These are phyloP conservation scores for Hippocampus barbouri DNA, from an alignment of 2,113 vertebrate genomes.

Conservation along the genomic window DNA sequence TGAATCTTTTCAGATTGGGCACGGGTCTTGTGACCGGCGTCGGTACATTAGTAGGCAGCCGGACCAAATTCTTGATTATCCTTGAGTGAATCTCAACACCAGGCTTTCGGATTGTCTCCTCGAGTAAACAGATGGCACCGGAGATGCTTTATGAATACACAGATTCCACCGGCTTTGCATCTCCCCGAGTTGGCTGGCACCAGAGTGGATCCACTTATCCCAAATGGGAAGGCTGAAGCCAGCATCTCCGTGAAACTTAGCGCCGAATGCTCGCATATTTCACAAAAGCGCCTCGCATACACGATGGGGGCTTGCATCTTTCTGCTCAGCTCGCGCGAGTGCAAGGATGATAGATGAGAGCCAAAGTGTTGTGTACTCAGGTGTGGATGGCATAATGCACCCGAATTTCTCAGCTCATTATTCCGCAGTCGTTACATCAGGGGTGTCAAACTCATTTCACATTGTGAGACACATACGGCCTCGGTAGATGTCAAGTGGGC, in stretches of 20 bases:
- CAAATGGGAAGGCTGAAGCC: conserved; percentile 2
- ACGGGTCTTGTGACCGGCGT: background rate
- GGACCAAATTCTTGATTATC: conserved; percentile 5
- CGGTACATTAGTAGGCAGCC: background rate
- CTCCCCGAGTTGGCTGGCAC: conserved; percentile 3
- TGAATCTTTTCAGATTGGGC: background rate
- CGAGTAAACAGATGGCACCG: conserved; percentile 9
- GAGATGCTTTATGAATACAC: conserved; percentile 14
- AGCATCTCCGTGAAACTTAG: conserved; percentile 6
- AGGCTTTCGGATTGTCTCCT: conserved; percentile 10
- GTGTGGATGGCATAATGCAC: conserved; percentile 1
- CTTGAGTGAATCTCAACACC: conserved; percentile 5
- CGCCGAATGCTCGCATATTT: background rate
- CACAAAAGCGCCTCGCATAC: background rate
- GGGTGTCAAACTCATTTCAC: too few relatives aligned
- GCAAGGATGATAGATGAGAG: conserved; percentile 11
- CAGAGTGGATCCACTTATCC: conserved; percentile 10
- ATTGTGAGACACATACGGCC: too few relatives aligned
- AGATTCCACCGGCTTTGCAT: conserved; percentile 9
- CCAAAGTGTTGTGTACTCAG: conserved; percentile 9
- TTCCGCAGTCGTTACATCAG: background rate
- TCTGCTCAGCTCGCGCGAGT: background rate
- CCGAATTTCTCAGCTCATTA: conserved; percentile 3
- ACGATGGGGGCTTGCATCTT: background rate
- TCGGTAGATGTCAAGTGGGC: too few relatives aligned